phyloP scores from a whole-genome alignment of 53 echinoderm and acorn worm species.

The Henricia sp. region DNA sequence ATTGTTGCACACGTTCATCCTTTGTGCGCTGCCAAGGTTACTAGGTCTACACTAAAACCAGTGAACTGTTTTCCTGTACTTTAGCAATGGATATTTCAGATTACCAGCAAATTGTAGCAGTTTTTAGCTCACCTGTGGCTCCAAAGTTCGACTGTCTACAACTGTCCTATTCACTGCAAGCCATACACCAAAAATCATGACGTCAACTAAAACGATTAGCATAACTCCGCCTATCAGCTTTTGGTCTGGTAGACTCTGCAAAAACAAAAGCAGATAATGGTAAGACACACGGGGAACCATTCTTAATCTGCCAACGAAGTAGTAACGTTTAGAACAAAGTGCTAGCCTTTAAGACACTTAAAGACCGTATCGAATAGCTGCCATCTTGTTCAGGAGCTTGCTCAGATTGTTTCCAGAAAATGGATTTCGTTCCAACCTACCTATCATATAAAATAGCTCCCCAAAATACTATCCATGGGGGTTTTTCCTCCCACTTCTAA shows the following conservation, averaged over 20 bases:
- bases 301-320: not conserved
- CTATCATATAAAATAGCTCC: no score
- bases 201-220: not conserved
- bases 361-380: not conserved
- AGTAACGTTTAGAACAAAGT: not conserved
- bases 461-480: no score
- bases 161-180: not conserved
- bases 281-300: no score
- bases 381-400: no score
- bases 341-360: not conserved
- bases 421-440: no score
- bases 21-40: no score
- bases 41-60: no score
- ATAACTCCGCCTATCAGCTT: slow-evolving; percentile 22
- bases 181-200: slow-evolving; percentile 6
- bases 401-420: no score
- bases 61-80: no score
- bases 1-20: no score
- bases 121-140: slow-evolving; percentile 8
- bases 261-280: not conserved
- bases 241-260: slow-evolving; percentile 20
- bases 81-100: no score
- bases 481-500: no score
- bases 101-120: not conserved
- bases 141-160: not conserved